Evolutionary conservation across 2,113 vertebrate species (phyloP).

Genomic region (Sebastes schlegelii): DNA sequence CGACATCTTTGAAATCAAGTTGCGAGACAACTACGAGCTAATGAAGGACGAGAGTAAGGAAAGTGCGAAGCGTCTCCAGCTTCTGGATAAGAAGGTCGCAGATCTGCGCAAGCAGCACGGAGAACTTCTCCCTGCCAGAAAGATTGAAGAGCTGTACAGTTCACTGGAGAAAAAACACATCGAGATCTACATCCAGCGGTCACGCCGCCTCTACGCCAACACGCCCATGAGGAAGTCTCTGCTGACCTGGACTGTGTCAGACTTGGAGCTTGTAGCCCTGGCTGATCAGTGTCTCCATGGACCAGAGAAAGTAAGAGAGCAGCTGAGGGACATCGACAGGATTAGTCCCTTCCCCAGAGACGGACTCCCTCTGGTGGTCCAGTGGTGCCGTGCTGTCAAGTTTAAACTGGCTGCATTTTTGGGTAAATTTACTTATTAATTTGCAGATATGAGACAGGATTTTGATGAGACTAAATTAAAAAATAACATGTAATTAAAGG

Average conservation of each 20-base stretch:
- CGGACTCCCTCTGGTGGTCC: slow-evolving; percentile 90
- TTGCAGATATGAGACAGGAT: background rate
- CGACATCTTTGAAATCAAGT: slow-evolving; percentile 95
- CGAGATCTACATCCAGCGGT: slow-evolving; percentile 98
- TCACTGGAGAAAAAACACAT: slow-evolving; percentile 98
- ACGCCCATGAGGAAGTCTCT: slow-evolving; percentile 96
- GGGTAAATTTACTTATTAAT: slow-evolving; percentile 74
- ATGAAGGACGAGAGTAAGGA: slow-evolving; percentile 99
- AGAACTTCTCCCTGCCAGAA: slow-evolving; percentile 94
- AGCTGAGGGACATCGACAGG: slow-evolving; percentile 90
- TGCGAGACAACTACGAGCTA: slow-evolving; percentile 97
- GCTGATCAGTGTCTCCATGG: slow-evolving; percentile 92
- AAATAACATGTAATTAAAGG: background rate
- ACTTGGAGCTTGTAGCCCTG: slow-evolving; percentile 90
- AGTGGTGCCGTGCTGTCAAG: slow-evolving; percentile 95
- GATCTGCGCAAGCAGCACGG: slow-evolving; percentile 96
- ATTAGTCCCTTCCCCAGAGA: slow-evolving; percentile 92
- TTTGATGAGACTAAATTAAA: background rate
- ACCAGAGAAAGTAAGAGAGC: slow-evolving; percentile 88
- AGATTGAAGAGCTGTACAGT: slow-evolving; percentile 97
- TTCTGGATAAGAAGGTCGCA: slow-evolving; percentile 94
- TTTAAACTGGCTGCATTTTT: slow-evolving; percentile 90
- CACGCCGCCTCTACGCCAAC: slow-evolving; percentile 93
- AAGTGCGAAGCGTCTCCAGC: slow-evolving; percentile 93
- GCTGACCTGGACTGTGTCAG: slow-evolving; percentile 92